Evolutionary conservation across 1,140 invertebrate genomes (phyloP).

Genomic region (Eciton burchellii): DNA sequence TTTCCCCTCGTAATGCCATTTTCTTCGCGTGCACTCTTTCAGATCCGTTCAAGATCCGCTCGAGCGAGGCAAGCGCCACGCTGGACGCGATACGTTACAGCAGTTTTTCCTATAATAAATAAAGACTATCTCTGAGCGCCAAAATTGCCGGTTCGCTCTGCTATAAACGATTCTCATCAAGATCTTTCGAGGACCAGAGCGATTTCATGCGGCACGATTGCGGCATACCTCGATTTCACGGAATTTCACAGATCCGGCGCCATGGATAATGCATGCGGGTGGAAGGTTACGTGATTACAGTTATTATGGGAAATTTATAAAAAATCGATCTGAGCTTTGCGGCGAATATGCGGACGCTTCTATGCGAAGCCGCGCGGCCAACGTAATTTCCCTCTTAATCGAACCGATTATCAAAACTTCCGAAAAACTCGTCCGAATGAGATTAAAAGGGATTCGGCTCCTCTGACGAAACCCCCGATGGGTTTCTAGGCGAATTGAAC

Average conservation of each 20-base stretch:
- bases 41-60: slow-evolving; percentile 1
- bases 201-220: slow-evolving; percentile 11
- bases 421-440: slow-evolving; percentile 45
- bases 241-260: slow-evolving; percentile 29
- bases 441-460: background rate
- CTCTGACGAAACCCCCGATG: slow-evolving; percentile 51
- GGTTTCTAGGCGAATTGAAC: slow-evolving; percentile 1
- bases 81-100: slow-evolving; percentile 27
- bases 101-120: slow-evolving; percentile 45
- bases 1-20: background rate
- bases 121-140: slow-evolving; percentile 11
- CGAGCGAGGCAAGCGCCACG: background rate
- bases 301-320: slow-evolving; percentile 72
- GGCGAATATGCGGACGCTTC: slow-evolving; percentile 16
- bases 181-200: slow-evolving; percentile 22
- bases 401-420: slow-evolving; percentile 61
- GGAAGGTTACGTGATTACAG: slow-evolving; percentile 73
- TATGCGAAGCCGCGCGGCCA: slow-evolving; percentile 15
- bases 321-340: slow-evolving; percentile 56
- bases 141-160: slow-evolving; percentile 58
- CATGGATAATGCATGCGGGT: slow-evolving; percentile 67
- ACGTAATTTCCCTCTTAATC: slow-evolving; percentile 63
- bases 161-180: slow-evolving; percentile 44
- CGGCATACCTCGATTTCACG: slow-evolving; percentile 37
- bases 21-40: background rate